A percentile compares a stretch with the other conserved stretches of the same genome.
phyloP scores from a whole-genome alignment of 2,797 vertebrate species.

The Protosalanx chinensis region DNA sequence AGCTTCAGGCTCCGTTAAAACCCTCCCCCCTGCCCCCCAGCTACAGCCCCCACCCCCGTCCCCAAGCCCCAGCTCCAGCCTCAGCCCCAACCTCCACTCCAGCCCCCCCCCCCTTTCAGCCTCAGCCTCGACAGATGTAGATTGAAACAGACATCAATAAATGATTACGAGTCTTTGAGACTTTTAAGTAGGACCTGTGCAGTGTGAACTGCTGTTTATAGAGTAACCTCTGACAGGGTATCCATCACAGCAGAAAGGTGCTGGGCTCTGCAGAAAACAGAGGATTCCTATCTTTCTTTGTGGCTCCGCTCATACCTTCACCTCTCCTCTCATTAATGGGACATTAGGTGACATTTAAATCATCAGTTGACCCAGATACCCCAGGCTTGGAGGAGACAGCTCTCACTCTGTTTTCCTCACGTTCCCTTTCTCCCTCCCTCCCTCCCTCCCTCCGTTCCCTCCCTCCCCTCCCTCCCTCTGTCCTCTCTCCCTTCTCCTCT shows the following conservation, averaged over 20 bases:
- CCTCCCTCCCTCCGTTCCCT: background rate
- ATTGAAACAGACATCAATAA: constrained; percentile 95
- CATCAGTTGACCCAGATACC: constrained; percentile 63
- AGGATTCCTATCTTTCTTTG: constrained; percentile 40
- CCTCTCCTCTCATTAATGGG: constrained; percentile 40
- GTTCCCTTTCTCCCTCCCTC: too few species aligned
- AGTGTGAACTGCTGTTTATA: constrained; percentile 76
- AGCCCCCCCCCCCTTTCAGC: constrained; percentile 14
- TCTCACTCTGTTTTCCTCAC: background rate
- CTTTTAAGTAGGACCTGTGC: constrained; percentile 93
- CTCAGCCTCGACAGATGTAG: constrained; percentile 79
- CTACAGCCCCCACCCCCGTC: too few species aligned
- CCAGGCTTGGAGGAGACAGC: background rate
- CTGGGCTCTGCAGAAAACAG: constrained; percentile 69
- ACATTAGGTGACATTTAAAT: constrained; percentile 67
- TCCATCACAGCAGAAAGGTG: constrained; percentile 76
- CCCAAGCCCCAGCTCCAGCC: too few species aligned
- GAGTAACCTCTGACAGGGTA: constrained; percentile 73
- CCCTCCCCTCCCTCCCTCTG: background rate
- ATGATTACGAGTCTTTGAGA: constrained; percentile 90
- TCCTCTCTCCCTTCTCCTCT: too few species aligned
- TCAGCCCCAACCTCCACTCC: too few species aligned
- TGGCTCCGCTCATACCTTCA: constrained; percentile 17
- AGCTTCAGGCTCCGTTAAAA: too few species aligned
- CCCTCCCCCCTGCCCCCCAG: constrained; percentile 31